Base-by-base conservation (phyloP, 2,888 invertebrate species). In the Chaetoderma sp. region DNA sequence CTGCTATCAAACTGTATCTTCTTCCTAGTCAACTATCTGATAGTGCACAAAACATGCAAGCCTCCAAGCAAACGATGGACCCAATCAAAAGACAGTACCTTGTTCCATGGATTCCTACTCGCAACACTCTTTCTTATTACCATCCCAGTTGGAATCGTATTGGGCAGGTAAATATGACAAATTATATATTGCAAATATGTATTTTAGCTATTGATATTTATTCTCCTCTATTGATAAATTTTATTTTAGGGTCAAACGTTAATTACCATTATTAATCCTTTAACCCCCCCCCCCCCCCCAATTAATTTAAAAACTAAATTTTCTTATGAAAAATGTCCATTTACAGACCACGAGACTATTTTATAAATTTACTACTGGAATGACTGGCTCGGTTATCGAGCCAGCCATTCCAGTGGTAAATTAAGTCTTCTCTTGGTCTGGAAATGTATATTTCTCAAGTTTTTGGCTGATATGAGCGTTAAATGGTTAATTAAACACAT, bases 11-110 rank as follows among this genome's bases (percentile, higher is more conserved):
- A 66, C 60, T 44, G 72, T 4, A 57, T 75, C 1, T 78, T 78
- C 63, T 78, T 78, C 60, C 44, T 55, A n/a, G 64, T 77, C 8
- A 76, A 73, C 67, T 79, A 77, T 49, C 18, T 56, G 23, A 67
- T 77, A 13, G 70, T 79, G 1, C 64, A 63, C 1, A 28, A 64
- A 16, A 78, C 77, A 5, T 78, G 78, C 62, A 73, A 69, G 52
- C 78, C 80, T 18, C 80, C 80, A 2, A 64, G 73, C 27, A 78
- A 79, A 60, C 67, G 80, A 8, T 79, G 78, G 78, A 77, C 74
- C 61, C 81, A 77, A 72, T 74, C 77, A 1, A 65, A 77, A 25
- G 73, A 76, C 61, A 79, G 74, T 21, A 65, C 70, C 16, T 79
- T 79, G 65, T 74, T 78, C 63, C 70, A 75, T 60, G 62, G 67